Base-by-base conservation (phyloP, 92 coral and sea anemone genomes). In the Phenganax marumi region DNA sequence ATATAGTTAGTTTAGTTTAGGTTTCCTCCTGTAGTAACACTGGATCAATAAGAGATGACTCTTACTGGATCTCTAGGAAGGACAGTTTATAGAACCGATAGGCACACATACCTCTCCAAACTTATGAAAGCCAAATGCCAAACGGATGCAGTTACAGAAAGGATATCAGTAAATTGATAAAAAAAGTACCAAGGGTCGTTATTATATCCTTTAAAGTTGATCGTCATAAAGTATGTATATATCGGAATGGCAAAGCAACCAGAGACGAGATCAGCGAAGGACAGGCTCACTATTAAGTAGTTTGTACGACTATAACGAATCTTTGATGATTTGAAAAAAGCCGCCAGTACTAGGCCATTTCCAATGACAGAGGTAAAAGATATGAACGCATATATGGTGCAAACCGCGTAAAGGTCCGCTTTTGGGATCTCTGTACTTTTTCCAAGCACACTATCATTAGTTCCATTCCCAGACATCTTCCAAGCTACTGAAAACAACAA, bases 91-190 rank as follows among this genome's bases (percentile, higher is more conserved):
- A 46, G 19, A 48, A 72, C 2, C 16, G 18, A 63, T 12, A 63
- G 12, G 16, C 0, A 1, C 22, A 74, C 79, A 56, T 22, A 78
- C 83, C 83, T 78, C 46, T 78, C 83, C 6, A 78, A 46, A 49
- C 83, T 78, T 9, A 78, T 78, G 63, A 61, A 61, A 23, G 68
- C 68, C 57, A 78, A 78, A 63, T 78, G 83, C 53, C 26, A 16
- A 6, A 78, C 68, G 12, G 83, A 78, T 0, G 73, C 83, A 25
- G 60, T 68, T 7, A 18, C 26, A 18, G 83, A 78, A 51, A 78
- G 63, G 17, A 78, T 47, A 18, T 78, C 83, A 12, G 68, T 57
- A 13, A 50, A 19, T 21, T 61, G 73, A 62, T 78, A 78, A 11
- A 23, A 46, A 10, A 43, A 43, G n/a, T 78, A 78, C 25, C 13